These are phyloP conservation scores for Melieria omissa DNA, from an alignment of 2,888 invertebrate genomes.

Conservation along the genomic window DNA sequence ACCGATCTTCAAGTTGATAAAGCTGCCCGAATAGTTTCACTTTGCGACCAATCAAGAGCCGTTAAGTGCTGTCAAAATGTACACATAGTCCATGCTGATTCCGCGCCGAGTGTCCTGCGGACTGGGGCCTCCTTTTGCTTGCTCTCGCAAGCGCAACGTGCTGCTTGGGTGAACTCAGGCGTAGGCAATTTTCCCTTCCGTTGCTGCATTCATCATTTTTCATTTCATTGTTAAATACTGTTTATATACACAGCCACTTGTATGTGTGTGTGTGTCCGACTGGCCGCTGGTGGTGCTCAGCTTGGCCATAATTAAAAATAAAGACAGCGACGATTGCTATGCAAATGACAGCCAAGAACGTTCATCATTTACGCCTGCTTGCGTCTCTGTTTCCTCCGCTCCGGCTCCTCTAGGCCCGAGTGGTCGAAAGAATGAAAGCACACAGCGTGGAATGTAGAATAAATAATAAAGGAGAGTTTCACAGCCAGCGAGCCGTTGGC, in stretches of 20 bases:
- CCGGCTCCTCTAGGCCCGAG: too few relatives aligned
- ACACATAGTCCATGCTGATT: too few relatives aligned
- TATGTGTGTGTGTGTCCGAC: neutral
- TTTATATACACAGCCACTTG: neutral
- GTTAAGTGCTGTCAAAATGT: too few relatives aligned
- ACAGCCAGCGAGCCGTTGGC: slow-evolving; percentile 39
- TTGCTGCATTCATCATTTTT: slow-evolving; percentile 27
- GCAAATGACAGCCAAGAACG: slow-evolving; percentile 63
- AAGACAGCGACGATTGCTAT: slow-evolving; percentile 60
- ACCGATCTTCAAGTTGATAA: too few relatives aligned
- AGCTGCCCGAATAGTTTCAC: too few relatives aligned
- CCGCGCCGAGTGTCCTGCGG: too few relatives aligned
- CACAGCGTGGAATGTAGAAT: neutral
- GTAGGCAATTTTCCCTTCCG: slow-evolving; percentile 51
- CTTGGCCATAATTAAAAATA: slow-evolving; percentile 55
- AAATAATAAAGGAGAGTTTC: neutral
- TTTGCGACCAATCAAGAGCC: too few relatives aligned
- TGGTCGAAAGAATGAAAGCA: neutral
- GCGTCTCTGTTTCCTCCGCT: neutral
- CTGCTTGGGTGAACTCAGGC: slow-evolving; percentile 61
- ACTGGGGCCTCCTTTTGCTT: too few relatives aligned
- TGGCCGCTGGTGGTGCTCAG: slow-evolving; percentile 19
- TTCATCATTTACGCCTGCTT: slow-evolving; percentile 52
- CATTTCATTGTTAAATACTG: slow-evolving; percentile 39
- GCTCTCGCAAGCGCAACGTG: slow-evolving; percentile 14